Conservation (phyloP, 2,888 invertebrate species). For the Zele albiditarsus region DNA sequence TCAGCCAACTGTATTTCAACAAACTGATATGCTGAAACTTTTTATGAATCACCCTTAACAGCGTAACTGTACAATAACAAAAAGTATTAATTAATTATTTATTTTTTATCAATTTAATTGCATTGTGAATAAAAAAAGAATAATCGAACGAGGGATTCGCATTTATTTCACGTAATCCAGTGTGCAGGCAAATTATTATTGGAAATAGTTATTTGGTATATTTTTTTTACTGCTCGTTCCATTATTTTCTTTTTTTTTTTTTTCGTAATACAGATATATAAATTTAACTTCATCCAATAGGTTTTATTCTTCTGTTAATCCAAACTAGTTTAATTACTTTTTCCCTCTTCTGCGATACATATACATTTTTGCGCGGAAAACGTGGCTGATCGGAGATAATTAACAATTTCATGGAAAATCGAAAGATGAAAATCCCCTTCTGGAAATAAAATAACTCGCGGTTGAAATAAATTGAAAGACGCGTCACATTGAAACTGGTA, state of each 20-base stretch:
- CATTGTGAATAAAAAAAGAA: neutral
- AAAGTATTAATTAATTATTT: no score
- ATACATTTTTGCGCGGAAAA: constrained; percentile 12
- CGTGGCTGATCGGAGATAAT: constrained; percentile 30
- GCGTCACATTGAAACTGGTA: constrained; percentile 22
- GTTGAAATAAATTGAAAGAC: constrained; percentile 34
- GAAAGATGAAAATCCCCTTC: constrained; percentile 34
- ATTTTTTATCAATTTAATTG: neutral
- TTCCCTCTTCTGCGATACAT: constrained; percentile 19
- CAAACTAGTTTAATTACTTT: constrained; percentile 32
- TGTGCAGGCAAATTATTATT: constrained; percentile 3
- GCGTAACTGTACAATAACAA: no score
- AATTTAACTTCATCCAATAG: constrained; percentile 1
- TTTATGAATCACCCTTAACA: no score
- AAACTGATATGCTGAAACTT: no score
- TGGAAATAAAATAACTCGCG: constrained; percentile 26
- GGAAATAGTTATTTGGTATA: constrained; percentile 6
- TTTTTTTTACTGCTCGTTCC: neutral
- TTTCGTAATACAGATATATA: constrained; percentile 1
- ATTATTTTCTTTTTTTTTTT: neutral
- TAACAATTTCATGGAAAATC: constrained; percentile 39
- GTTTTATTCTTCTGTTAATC: constrained; percentile 21
- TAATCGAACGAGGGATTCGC: neutral
- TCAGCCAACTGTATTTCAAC: no score
- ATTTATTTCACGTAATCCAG: neutral